Evolutionary conservation across 2,888 invertebrate species (phyloP).

Genomic region (Rotaria macrura): DNA sequence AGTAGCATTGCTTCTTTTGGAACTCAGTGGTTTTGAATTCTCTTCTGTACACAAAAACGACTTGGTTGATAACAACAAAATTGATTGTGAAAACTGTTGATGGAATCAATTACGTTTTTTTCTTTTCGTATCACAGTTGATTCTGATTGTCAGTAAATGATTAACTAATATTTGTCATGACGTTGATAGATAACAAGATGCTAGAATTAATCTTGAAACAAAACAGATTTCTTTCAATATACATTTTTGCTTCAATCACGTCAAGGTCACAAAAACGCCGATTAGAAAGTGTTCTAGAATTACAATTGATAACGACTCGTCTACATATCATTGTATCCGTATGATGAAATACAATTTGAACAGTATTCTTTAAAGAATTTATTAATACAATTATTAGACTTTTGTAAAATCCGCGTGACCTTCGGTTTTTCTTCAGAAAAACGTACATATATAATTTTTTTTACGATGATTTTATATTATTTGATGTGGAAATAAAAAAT

Average conservation of each 20-base stretch:
- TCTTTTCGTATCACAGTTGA: too few relatives aligned
- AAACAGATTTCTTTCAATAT: not conserved
- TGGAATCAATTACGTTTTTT: too few relatives aligned
- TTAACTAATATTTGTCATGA: not conserved
- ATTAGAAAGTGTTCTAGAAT: not conserved
- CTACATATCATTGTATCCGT: not conserved
- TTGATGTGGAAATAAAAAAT: not conserved
- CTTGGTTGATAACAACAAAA: too few relatives aligned
- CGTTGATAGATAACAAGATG: not conserved
- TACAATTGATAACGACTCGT: not conserved
- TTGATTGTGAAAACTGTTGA: too few relatives aligned
- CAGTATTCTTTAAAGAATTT: not conserved
- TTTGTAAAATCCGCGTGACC: too few relatives aligned
- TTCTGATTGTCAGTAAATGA: too few relatives aligned
- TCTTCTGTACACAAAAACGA: too few relatives aligned
- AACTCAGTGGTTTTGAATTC: too few relatives aligned
- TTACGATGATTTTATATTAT: not conserved
- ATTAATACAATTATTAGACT: not conserved
- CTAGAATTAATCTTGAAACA: not conserved
- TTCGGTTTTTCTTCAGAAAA: too few relatives aligned
- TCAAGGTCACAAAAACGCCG: not conserved
- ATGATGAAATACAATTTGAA: not conserved
- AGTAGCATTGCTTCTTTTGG: too few relatives aligned
- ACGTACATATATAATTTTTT: too few relatives aligned
- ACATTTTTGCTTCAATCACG: not conserved